phyloP scores from a whole-genome alignment of 2,113 vertebrate species.

The Coracopsis vasa region DNA sequence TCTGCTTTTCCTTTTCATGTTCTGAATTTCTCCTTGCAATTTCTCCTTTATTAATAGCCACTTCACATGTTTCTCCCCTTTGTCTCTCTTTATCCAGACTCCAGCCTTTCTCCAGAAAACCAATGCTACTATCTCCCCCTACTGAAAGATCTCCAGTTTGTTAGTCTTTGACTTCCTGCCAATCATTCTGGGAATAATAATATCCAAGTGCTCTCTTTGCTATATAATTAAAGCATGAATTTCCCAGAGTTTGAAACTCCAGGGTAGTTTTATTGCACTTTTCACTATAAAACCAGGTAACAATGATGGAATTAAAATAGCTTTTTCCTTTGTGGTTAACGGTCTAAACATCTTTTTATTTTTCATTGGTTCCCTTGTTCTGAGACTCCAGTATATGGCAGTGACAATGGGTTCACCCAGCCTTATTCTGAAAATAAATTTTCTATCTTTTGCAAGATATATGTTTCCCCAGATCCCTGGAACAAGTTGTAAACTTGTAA shows the following conservation, averaged over 20 bases:
- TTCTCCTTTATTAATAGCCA: constrained; percentile 21
- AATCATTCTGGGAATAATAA: constrained; percentile 69
- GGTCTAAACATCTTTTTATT: constrained; percentile 48
- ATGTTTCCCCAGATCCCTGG: constrained; percentile 75
- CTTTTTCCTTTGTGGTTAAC: constrained; percentile 63
- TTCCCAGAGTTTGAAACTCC: constrained; percentile 74
- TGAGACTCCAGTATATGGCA: constrained; percentile 51
- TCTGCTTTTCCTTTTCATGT: constrained; percentile 43
- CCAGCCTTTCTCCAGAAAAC: constrained; percentile 35
- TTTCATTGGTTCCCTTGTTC: constrained; percentile 65
- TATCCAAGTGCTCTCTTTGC: constrained; percentile 69
- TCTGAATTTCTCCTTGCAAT: constrained; percentile 45
- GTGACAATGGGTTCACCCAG: constrained; percentile 69
- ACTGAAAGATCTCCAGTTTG: constrained; percentile 40
- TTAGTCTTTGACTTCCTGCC: constrained; percentile 61
- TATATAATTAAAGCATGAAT: constrained; percentile 76
- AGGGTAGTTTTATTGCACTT: constrained; percentile 72
- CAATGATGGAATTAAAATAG: constrained; percentile 68
- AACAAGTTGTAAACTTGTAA: constrained; percentile 79
- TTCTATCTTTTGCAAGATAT: constrained; percentile 77
- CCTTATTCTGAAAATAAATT: constrained; percentile 73
- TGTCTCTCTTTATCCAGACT: constrained; percentile 5
- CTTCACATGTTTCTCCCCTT: constrained; percentile 28
- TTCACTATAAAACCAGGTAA: constrained; percentile 75
- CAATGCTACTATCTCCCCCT: constrained; percentile 60